Evolutionary conservation across 2,888 invertebrate species (phyloP), one percentile per base, ranked within the genome.

Genomic region (Tetrapedia diversipes): DNA sequence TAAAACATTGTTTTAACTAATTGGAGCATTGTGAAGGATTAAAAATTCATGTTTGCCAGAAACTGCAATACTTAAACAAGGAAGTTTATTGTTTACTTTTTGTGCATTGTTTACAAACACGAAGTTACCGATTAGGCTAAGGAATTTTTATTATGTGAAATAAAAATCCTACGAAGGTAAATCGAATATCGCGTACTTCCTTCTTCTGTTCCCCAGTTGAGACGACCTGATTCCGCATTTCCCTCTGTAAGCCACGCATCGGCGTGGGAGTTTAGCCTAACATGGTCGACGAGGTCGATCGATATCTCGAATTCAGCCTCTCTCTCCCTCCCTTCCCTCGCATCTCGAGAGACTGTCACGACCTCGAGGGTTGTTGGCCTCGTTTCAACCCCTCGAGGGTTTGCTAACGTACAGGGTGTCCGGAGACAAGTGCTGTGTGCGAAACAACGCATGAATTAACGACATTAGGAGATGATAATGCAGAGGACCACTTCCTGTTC

Each of bases 361-460:
- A 64, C 54, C 71, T 76, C 72, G 72, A 76, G 87, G 86, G 86
- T 86, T 86, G 85, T 87, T 84, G 88, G 86, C 88, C 88, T 82
- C 82, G 66, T 83, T 88, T 82, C 73, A 77, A 73, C 74, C 80
- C 82, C 81, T 51, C 63, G 27, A 57, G 45, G 61, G 45, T 66
- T 59, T 43, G 27, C 41, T 51, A 59, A 63, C 19, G 16, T 45
- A 59, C 51, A 49, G 37, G 45, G 59, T 54, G 45, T 51, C 43
- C 11, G 4, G 19, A 41, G 39, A 32, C 65, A 56, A 73, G 54
- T 34, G 29, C 6, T 3, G 22, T 3, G 22, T 34, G 34, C 34
- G n/a, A 65, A 32, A 56, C 19, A 54, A 34, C 1, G 8, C 14
- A 10, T 22, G 22, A 53, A 64, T 51, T 22, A 39, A 4, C 22